Evolutionary conservation across 2,113 vertebrate species (phyloP).

Genomic region (Oreochromis niloticus): DNA sequence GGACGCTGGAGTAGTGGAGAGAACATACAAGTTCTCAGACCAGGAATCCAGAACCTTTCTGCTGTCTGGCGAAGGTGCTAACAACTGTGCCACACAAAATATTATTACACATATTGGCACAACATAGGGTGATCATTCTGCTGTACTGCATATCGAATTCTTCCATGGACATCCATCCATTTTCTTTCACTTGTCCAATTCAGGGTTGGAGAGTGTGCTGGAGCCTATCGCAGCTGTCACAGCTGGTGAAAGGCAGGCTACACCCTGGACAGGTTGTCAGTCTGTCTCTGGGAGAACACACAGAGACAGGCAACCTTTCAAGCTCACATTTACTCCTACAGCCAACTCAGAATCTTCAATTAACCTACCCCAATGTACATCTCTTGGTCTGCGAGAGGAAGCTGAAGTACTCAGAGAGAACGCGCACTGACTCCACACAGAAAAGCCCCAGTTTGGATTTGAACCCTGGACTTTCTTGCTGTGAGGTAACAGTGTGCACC

Average conservation of each 20-base stretch:
- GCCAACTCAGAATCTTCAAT: neutral
- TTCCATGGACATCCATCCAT: neutral
- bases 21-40: neutral
- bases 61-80: neutral
- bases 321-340: neutral
- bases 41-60: neutral
- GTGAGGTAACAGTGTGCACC: neutral
- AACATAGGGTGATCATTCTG: neutral
- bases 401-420: neutral
- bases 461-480: accelerated
- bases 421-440: accelerated
- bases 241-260: neutral
- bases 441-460: neutral
- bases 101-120: neutral
- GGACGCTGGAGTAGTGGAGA: neutral
- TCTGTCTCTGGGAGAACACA: neutral
- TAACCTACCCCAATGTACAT: neutral
- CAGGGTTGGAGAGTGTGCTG: neutral
- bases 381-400: accelerated
- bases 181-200: neutral
- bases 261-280: neutral
- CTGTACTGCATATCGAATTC: neutral
- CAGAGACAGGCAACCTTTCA: neutral
- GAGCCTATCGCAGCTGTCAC: neutral
- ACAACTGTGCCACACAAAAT: neutral